phyloP scores from a whole-genome alignment of 2,113 vertebrate species.

The Tretioscincus oriximinensis region DNA sequence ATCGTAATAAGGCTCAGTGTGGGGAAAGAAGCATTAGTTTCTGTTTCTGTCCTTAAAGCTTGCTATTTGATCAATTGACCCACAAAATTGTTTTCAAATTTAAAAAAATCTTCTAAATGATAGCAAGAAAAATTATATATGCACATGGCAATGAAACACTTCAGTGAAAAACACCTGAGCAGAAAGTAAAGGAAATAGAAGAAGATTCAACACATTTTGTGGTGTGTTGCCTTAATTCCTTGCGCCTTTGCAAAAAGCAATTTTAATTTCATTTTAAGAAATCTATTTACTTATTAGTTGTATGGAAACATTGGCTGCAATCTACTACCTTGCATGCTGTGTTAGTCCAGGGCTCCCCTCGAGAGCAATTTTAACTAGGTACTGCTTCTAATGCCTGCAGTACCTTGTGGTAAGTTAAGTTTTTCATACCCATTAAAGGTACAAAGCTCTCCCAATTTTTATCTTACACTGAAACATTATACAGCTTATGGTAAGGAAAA shows the following conservation, averaged over 20 bases:
- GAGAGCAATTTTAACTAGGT: too few species aligned
- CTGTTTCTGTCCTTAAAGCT: not conserved
- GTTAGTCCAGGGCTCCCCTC: too few species aligned
- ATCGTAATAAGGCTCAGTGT: too few species aligned
- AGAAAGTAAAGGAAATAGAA: not conserved
- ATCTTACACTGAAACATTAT: too few species aligned
- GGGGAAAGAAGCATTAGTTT: not conserved
- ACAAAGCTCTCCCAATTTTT: too few species aligned
- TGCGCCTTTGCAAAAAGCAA: not conserved
- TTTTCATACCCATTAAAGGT: too few species aligned
- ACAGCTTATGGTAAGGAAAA: not conserved
- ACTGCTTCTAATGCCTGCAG: too few species aligned
- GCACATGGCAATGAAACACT: not conserved
- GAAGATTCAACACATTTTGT: not conserved
- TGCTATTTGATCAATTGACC: not conserved
- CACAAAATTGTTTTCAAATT: not conserved
- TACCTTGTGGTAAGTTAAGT: too few species aligned
- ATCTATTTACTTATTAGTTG: not conserved
- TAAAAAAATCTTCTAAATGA: not conserved
- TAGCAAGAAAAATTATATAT: not conserved
- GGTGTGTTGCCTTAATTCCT: not conserved
- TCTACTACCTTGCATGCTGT: not conserved
- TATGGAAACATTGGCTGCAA: not conserved
- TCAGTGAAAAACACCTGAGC: not conserved
- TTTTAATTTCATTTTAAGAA: not conserved